Conservation (phyloP, 2,888 invertebrate genomes). For the Tiliacea citrago region DNA sequence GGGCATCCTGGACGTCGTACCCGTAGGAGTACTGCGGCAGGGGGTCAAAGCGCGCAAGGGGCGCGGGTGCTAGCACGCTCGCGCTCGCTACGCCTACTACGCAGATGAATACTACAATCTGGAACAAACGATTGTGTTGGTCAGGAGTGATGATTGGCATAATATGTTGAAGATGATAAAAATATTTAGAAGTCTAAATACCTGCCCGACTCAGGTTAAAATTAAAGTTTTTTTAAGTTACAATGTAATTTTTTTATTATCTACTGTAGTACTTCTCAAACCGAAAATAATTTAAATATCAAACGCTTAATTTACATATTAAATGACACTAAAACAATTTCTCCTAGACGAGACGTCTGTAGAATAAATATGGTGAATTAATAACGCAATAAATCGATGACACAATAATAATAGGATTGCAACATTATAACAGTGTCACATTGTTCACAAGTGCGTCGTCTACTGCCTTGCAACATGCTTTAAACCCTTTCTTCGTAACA, state of each 20-base stretch:
- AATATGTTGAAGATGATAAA: neutral
- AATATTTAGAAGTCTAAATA: neutral
- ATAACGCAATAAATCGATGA: constrained; percentile 50
- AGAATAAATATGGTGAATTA: constrained; percentile 43
- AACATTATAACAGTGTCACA: constrained; percentile 57
- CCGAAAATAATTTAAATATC: neutral
- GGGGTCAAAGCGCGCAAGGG: constrained; percentile 82
- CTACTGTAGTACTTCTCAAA: neutral
- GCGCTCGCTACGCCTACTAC: constrained; percentile 81
- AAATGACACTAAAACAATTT: constrained; percentile 8
- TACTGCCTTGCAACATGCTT: constrained; percentile 60
- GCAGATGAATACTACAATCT: constrained; percentile 90
- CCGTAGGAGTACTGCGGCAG: constrained; percentile 90
- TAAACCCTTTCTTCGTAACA: constrained; percentile 70
- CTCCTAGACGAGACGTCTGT: constrained; percentile 2
- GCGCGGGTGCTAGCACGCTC: constrained; percentile 82
- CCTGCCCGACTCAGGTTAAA: neutral
- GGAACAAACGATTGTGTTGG: constrained; percentile 16
- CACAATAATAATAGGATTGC: constrained; percentile 60
- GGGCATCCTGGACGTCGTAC: constrained; percentile 90
- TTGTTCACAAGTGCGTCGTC: constrained; percentile 54
- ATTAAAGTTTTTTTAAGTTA: too few species aligned
- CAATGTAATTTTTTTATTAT: neutral
- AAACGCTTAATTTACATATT: neutral
- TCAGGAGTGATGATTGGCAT: neutral